These are phyloP conservation scores for Polymixis lichenea DNA, from an alignment of 2,888 invertebrate genomes.

Conservation along the genomic window DNA sequence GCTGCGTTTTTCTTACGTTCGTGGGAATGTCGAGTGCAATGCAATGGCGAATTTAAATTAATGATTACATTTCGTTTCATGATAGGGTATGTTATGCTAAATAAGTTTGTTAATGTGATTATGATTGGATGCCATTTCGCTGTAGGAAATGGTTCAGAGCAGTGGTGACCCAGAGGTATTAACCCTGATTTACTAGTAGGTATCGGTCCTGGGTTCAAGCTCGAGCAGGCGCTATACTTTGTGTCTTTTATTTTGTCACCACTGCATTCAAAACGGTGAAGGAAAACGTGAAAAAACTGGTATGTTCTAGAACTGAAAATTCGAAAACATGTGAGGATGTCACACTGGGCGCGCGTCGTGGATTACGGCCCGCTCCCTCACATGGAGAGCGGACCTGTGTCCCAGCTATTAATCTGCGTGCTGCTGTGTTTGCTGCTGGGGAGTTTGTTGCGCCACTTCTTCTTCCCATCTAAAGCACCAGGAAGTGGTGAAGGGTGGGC, in stretches of 20 bases:
- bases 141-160: background rate
- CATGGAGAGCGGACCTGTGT: background rate
- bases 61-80: slow-evolving; percentile 12
- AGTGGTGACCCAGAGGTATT: too few species aligned
- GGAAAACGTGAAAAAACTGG: background rate
- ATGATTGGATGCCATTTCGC: background rate
- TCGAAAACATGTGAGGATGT: background rate
- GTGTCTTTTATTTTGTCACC: background rate
- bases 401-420: too few species aligned
- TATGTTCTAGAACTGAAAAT: background rate
- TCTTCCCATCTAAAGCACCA: too few species aligned
- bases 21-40: background rate
- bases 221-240: background rate
- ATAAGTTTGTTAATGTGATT: slow-evolving; percentile 6
- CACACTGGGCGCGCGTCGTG: too few species aligned
- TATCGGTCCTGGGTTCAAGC: background rate
- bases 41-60: slow-evolving; percentile 19
- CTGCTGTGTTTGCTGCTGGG: too few species aligned
- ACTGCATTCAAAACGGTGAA: background rate
- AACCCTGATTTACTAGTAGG: background rate
- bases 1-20: too few species aligned
- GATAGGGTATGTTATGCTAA: slow-evolving; percentile 3
- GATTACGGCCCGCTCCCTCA: background rate
- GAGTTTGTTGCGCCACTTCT: too few species aligned
- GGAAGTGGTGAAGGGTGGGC: too few species aligned